Base-by-base conservation (phyloP, 2,113 vertebrate genomes). In the Ursus arctos region DNA sequence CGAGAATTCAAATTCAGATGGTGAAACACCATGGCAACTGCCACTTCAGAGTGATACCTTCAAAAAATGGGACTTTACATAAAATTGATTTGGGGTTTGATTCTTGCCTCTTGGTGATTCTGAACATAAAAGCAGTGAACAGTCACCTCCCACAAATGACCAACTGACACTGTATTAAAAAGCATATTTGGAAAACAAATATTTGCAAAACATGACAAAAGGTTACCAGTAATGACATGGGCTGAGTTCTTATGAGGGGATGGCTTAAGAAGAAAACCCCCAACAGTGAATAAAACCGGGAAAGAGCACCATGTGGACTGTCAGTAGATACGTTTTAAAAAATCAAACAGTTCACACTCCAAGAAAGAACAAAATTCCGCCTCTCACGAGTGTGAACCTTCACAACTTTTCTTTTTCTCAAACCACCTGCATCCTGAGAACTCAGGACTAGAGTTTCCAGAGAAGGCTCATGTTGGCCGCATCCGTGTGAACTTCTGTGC, bases 1-100 rank as follows among this genome's bases (percentile, higher is more conserved):
- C n/a, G 51, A 76, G 47, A 84, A 79, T 81, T 72, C 92, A 82
- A 76, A 95, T 36, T 49, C 74, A 93, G 57, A 69, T 49, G 40
- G 24, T 47, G 13, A 74, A 74, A 74, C 2, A 40, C 85, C 24
- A 69, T 28, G 36, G 31, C 31, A 33, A 63, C 90, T 77, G 7
- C 43, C 63, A 19, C 69, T 88, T 76, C n/a, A 26, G 7, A 49
- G n/a, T 49, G 74, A 87, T 59, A 22, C 28, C 55, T 88, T 49
- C 72, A 61, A 79, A 95, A 77, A 80, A 72, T 16, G 24, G 19
- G 26, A 36, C 28, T 74, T 47, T 14, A 33, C 1, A 24, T 31
- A 80, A 80, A 80, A 71, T n/a, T 33, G 49, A 79, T 31, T 33
- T 85, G 51, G 11, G 59, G 11, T 71, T 94, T 90, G 82, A 57